Conservation (phyloP, 2,888 invertebrate species). For the Leuctra nigra region DNA sequence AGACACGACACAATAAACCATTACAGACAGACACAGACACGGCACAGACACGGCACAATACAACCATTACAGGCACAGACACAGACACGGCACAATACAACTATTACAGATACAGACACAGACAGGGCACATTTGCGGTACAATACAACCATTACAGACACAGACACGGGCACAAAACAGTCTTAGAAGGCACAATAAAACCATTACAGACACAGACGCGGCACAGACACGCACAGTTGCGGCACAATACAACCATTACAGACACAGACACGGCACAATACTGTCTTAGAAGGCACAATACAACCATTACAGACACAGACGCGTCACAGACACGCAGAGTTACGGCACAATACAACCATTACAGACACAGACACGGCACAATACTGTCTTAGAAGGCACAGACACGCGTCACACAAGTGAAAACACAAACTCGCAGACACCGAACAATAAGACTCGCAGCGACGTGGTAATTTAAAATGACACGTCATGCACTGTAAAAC, state of each 20-base stretch:
- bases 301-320: background rate
- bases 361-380: background rate
- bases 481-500: too few relatives aligned
- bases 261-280: background rate
- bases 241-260: conserved; percentile 7
- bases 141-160: conserved; percentile 19
- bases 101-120: background rate
- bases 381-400: too few relatives aligned
- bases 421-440: too few relatives aligned
- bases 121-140: background rate
- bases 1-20: background rate
- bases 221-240: conserved; percentile 2
- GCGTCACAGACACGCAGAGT: conserved; percentile 1
- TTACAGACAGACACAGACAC: background rate
- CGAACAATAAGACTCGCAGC: too few relatives aligned
- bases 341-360: conserved; percentile 9
- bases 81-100: background rate
- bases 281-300: conserved; percentile 5
- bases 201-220: conserved; percentile 8
- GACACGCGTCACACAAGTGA: too few relatives aligned
- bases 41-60: background rate
- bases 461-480: too few relatives aligned
- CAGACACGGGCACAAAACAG: conserved; percentile 4
- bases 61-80: too few relatives aligned
- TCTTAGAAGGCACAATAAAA: conserved; percentile 4